A percentile compares a stretch with the other conserved stretches of the same genome.
These are phyloP conservation scores for Anseranas semipalmata DNA, from an alignment of 2,113 vertebrate species.

Conservation along the genomic window DNA sequence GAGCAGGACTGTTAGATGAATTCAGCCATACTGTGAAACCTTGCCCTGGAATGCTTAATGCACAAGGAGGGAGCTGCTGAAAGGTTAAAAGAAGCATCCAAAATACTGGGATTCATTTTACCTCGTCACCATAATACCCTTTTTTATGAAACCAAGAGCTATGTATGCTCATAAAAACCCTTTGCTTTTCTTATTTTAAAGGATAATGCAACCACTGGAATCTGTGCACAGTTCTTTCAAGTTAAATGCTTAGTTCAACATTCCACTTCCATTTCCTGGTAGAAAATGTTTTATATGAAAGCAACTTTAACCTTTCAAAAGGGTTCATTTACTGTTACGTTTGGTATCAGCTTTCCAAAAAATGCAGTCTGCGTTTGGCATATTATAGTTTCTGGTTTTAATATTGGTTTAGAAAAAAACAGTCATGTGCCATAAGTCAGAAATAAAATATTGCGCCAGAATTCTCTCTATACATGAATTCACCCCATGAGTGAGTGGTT, in stretches of 20 bases:
- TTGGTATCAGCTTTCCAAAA: slow-evolving; percentile 66
- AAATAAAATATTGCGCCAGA: slow-evolving; percentile 53
- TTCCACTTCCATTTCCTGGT: slow-evolving; percentile 67
- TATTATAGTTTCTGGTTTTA: slow-evolving; percentile 67
- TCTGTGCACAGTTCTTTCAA: slow-evolving; percentile 51
- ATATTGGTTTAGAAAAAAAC: slow-evolving; percentile 29
- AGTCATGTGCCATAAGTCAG: slow-evolving; percentile 30
- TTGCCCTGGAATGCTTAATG: not conserved
- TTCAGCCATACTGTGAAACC: not conserved
- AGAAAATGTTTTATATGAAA: slow-evolving; percentile 71
- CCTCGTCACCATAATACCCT: slow-evolving; percentile 32
- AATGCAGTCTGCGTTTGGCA: slow-evolving; percentile 1
- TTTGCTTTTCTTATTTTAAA: slow-evolving; percentile 46
- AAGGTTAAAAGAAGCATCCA: slow-evolving; percentile 34
- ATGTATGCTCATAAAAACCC: slow-evolving; percentile 17
- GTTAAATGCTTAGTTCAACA: slow-evolving; percentile 60
- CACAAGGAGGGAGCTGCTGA: not conserved
- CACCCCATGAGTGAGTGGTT: not conserved
- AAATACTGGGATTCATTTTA: slow-evolving; percentile 38
- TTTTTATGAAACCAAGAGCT: slow-evolving; percentile 61
- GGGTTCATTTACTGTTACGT: slow-evolving; percentile 68
- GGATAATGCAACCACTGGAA: slow-evolving; percentile 46
- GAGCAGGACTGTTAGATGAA: not conserved
- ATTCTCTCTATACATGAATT: slow-evolving; percentile 46
- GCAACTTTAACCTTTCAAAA: slow-evolving; percentile 64